Base-by-base conservation (phyloP, 2,113 vertebrate species). In the Elgaria multicarinata region DNA sequence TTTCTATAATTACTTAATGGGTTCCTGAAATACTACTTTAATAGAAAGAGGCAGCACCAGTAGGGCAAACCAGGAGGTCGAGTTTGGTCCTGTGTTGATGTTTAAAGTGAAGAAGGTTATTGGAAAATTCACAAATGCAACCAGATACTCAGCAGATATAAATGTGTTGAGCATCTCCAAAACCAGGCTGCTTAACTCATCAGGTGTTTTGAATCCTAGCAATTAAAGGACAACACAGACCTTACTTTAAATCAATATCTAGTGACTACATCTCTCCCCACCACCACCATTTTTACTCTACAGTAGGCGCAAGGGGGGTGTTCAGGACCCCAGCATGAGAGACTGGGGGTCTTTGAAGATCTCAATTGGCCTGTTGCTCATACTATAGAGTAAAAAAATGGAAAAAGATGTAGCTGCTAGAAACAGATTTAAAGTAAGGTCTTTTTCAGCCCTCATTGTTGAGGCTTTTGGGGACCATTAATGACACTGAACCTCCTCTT, bases 1-100 rank as follows among this genome's bases (percentile, higher is more conserved):
- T 87, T 85, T 87, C 93, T 94, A 87, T 86, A 93, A 92, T 90
- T 82, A 91, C 94, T 93, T 94, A 90, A 89, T 86, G 85, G 6
- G 58, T 91, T 92, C 89, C 96, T 95, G 94, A 94, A 95, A 91
- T 3, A 2, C 89, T 88, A 44, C 55, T 93, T 36, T 85, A 62
- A 94, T 39, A 76, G 77, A 93, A 95, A 53, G 92, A 89, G 78
- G 44, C 87, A 89, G 91, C 71, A 83, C 28, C 0, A 1, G 39
- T 33, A 80, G 44, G 53, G n/a, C 64, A 89, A 46, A 88, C 53
- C 22, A 83, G 86, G 66, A 76, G 33, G 53, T 36, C 58, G 1
- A 74, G 89, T 83, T 69, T 55, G 66, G 50, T 14, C 50, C 67
- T 44, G 12, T 3, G 6, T 50, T 91, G 90, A 87, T 53, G 14